These are phyloP conservation scores for Centroberyx gerrardi DNA, from an alignment of 2,797 vertebrate species.

Conservation along the genomic window DNA sequence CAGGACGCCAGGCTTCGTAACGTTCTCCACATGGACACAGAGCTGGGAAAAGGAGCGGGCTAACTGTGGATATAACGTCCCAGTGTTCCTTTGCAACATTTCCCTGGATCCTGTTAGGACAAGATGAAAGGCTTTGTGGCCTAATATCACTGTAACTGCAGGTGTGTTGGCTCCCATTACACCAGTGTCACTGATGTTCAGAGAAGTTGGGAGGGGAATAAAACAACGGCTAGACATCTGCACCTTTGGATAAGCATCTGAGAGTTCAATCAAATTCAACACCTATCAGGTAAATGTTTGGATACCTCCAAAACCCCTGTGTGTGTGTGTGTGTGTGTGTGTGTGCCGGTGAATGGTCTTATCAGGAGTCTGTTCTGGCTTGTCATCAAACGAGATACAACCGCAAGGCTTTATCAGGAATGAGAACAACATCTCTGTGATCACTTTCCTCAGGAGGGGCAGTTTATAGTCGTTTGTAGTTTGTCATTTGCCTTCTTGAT, in stretches of 20 bases:
- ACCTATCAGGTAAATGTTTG: conserved; percentile 77
- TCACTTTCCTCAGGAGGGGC: conserved; percentile 41
- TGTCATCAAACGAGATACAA: conserved; percentile 69
- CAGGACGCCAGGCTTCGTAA: conserved; percentile 19
- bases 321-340: conserved; percentile 36
- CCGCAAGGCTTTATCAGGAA: conserved; percentile 52
- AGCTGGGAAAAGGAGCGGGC: conserved; percentile 40
- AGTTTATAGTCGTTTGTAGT: conserved; percentile 27
- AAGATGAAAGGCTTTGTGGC: conserved; percentile 73
- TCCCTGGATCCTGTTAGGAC: conserved; percentile 72
- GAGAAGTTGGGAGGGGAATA: conserved; percentile 50
- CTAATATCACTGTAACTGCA: conserved; percentile 70
- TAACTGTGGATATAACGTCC: conserved; percentile 49
- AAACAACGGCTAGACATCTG: conserved; percentile 81
- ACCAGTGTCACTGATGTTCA: conserved; percentile 75
- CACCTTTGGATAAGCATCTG: conserved; percentile 81
- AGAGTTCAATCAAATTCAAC: conserved; percentile 84
- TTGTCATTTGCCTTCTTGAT: conserved; percentile 47
- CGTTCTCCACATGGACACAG: conserved; percentile 8
- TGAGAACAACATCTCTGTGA: conserved; percentile 64
- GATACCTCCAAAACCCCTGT: conserved; percentile 57
- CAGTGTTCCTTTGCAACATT: conserved; percentile 51
- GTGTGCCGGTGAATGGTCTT: conserved; percentile 36
- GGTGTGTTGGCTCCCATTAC: conserved; percentile 78
- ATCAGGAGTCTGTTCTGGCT: conserved; percentile 65